Conservation (phyloP, 2,888 invertebrate genomes). For the Plagodis pulveraria region DNA sequence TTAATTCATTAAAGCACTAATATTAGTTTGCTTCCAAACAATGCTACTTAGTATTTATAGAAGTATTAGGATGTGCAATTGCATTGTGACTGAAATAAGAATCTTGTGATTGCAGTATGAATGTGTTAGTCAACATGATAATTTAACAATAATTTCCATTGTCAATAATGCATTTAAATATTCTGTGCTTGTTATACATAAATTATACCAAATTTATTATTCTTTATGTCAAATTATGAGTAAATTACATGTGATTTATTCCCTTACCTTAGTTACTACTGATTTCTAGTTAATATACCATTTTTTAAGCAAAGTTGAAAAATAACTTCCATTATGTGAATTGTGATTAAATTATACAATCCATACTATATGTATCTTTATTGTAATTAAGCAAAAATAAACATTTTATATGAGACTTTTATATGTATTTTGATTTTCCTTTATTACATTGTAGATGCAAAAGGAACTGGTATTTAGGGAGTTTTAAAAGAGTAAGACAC, state of each 20-base stretch:
- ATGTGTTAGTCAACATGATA: slow-evolving; percentile 68
- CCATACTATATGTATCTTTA: slow-evolving; percentile 76
- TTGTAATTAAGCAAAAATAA: slow-evolving; percentile 80
- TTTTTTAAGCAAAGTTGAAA: slow-evolving; percentile 27
- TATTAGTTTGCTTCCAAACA: slow-evolving; percentile 77
- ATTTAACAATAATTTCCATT: slow-evolving; percentile 68
- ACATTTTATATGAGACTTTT: slow-evolving; percentile 84
- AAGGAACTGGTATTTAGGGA: too few species aligned
- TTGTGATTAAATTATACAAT: slow-evolving; percentile 73
- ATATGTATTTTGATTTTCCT: slow-evolving; percentile 46
- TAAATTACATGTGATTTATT: slow-evolving; percentile 46
- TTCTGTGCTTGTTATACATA: slow-evolving; percentile 62
- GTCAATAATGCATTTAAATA: slow-evolving; percentile 74
- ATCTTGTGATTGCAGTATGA: slow-evolving; percentile 78
- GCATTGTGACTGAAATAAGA: slow-evolving; percentile 75
- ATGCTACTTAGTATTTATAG: slow-evolving; percentile 66
- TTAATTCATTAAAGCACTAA: slow-evolving; percentile 69
- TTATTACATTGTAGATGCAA: too few species aligned
- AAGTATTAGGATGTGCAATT: slow-evolving; percentile 66
- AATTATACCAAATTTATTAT: slow-evolving; percentile 79
- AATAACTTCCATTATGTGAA: slow-evolving; percentile 47
- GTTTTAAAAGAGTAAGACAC: too few species aligned
- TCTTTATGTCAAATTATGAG: slow-evolving; percentile 69
- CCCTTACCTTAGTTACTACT: slow-evolving; percentile 20
- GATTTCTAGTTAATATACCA: slow-evolving; percentile 16